Percentiles rank a stretch among this genome's conserved stretches.
These are phyloP conservation scores for Drosophila lutescens DNA, from an alignment of 2,888 invertebrate species.

Conservation along the genomic window DNA sequence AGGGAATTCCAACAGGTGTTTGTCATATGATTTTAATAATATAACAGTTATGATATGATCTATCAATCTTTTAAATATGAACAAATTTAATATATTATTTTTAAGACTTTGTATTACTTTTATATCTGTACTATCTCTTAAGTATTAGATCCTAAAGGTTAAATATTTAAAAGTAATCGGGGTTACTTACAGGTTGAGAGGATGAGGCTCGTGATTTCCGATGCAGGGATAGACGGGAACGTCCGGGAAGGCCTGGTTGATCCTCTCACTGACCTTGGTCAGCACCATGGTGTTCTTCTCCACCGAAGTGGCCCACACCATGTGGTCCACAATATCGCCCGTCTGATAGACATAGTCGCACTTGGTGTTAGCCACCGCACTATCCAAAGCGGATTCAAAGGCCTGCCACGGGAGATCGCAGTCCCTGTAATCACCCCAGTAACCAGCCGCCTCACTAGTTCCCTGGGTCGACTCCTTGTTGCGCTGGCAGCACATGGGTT, in stretches of 20 bases:
- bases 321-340: slow-evolving; percentile 94
- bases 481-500: slow-evolving; percentile 91
- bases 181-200: slow-evolving; percentile 90
- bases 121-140: too few relatives aligned
- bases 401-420: slow-evolving; percentile 91
- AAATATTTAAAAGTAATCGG: not conserved
- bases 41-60: too few relatives aligned
- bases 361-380: slow-evolving; percentile 86
- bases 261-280: slow-evolving; percentile 85
- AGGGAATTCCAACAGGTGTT: too few relatives aligned
- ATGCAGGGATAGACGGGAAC: slow-evolving; percentile 89
- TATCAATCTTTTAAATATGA: too few relatives aligned
- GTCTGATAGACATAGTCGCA: slow-evolving; percentile 91
- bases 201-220: slow-evolving; percentile 94
- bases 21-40: too few relatives aligned
- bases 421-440: slow-evolving; percentile 91
- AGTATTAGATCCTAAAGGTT: not conserved
- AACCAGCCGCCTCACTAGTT: slow-evolving; percentile 87
- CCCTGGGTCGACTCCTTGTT: slow-evolving; percentile 55
- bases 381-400: slow-evolving; percentile 88
- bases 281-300: slow-evolving; percentile 87
- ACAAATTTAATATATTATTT: too few relatives aligned
- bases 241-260: slow-evolving; percentile 86
- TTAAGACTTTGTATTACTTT: too few relatives aligned
- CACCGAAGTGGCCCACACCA: slow-evolving; percentile 93